Conservation (phyloP, 2,797 vertebrate species). For the Anguilla megastoma region DNA sequence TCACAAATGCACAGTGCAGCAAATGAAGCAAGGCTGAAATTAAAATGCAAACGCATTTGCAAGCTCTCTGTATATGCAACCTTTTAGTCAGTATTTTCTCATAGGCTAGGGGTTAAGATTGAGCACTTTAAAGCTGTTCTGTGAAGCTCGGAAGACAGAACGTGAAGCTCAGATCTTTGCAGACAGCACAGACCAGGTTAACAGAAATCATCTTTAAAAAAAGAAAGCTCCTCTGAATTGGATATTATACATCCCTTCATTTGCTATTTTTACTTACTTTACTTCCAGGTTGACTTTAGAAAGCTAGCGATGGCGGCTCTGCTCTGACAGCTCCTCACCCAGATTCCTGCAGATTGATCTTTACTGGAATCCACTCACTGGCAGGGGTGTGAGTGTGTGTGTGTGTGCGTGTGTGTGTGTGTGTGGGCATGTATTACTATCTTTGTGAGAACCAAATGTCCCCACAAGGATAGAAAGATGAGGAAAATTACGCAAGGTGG, state of each 20-base stretch:
- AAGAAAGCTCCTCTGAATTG: too few species aligned
- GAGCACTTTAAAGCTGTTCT: not conserved
- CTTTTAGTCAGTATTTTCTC: not conserved
- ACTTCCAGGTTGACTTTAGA: not conserved
- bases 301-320: not conserved
- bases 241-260: too few species aligned
- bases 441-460: too few species aligned
- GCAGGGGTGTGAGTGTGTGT: not conserved
- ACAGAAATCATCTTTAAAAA: not conserved
- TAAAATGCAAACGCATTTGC: not conserved
- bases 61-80: not conserved
- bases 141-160: not conserved
- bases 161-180: not conserved
- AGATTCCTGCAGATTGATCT: conserved; percentile 12
- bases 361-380: not conserved
- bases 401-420: not conserved
- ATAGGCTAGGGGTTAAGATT: too few species aligned
- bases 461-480: too few species aligned
- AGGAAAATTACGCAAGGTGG: too few species aligned
- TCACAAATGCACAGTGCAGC: not conserved
- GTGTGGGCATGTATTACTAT: too few species aligned
- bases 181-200: not conserved
- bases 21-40: not conserved
- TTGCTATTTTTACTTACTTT: too few species aligned
- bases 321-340: not conserved